A percentile compares a stretch with the other conserved stretches of the same genome.
phyloP scores from a whole-genome alignment of 2,888 invertebrate species.

The Phasia obesa region DNA sequence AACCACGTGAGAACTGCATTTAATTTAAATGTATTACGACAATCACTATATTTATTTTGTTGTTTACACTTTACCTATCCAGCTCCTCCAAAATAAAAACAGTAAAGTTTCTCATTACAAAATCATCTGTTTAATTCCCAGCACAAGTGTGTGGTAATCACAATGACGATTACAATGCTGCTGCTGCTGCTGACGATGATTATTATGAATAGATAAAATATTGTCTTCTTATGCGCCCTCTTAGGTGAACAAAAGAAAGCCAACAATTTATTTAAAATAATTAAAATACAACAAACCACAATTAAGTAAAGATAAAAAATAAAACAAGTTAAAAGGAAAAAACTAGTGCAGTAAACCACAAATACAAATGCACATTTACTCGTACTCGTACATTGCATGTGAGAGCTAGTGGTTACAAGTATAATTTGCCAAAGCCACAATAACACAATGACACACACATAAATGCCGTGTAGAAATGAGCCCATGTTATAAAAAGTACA shows the following conservation, averaged over 20 bases:
- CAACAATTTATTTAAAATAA: constrained; percentile 58
- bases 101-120: constrained; percentile 56
- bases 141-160: constrained; percentile 52
- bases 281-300: constrained; percentile 45
- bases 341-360: constrained; percentile 30
- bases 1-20: constrained; percentile 18
- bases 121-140: constrained; percentile 52
- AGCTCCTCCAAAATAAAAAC: constrained; percentile 4
- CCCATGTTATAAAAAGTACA: constrained; percentile 3
- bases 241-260: constrained; percentile 40
- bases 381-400: too few species aligned
- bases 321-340: background rate
- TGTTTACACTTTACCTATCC: constrained; percentile 21
- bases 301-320: constrained; percentile 23
- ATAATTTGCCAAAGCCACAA: constrained; percentile 42
- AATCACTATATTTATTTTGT: constrained; percentile 28
- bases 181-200: constrained; percentile 11
- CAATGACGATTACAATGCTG: constrained; percentile 15
- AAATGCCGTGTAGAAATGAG: constrained; percentile 36
- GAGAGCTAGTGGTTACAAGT: constrained; percentile 1
- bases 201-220: constrained; percentile 33
- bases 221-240: constrained; percentile 18
- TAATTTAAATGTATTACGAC: constrained; percentile 53
- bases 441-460: constrained; percentile 47
- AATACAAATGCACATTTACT: too few species aligned